Percentiles rank a stretch among this genome's conserved stretches.
Conservation (phyloP, 2,113 vertebrate species). For the Cyprinodon tularosa region DNA sequence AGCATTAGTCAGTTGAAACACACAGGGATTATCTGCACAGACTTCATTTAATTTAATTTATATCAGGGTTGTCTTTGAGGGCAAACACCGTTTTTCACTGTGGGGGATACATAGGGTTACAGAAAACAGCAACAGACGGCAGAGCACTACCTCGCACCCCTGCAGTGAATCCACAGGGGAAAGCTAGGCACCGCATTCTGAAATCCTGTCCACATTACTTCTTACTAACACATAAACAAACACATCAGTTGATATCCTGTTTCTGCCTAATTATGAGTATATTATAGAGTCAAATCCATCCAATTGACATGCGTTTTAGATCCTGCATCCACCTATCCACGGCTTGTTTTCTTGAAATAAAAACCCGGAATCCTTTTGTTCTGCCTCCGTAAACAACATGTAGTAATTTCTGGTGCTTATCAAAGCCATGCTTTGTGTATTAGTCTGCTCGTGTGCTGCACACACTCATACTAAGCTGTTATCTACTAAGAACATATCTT, state of each 20-base stretch:
- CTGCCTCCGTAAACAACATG: slow-evolving; percentile 70
- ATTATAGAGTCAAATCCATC: slow-evolving; percentile 59
- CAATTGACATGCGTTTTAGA: slow-evolving; percentile 60
- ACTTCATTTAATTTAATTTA: slow-evolving; percentile 84
- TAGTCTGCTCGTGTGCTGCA: slow-evolving; percentile 36
- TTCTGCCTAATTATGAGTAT: slow-evolving; percentile 48
- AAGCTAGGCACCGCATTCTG: slow-evolving; percentile 32
- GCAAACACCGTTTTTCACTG: slow-evolving; percentile 73
- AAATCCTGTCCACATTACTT: slow-evolving; percentile 14
- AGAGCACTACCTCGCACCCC: slow-evolving; percentile 36
- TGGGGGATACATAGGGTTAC: slow-evolving; percentile 56
- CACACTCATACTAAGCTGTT: slow-evolving; percentile 61
- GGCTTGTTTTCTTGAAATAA: slow-evolving; percentile 70
- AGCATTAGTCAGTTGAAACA: slow-evolving; percentile 71
- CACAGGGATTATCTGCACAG: slow-evolving; percentile 77
- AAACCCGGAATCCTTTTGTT: slow-evolving; percentile 77
- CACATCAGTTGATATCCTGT: slow-evolving; percentile 26
- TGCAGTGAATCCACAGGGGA: slow-evolving; percentile 42
- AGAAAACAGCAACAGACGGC: slow-evolving; percentile 76
- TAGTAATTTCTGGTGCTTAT: slow-evolving; percentile 72
- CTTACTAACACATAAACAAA: slow-evolving; percentile 27
- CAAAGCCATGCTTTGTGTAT: slow-evolving; percentile 48
- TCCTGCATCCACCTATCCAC: slow-evolving; percentile 55
- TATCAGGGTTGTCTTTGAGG: slow-evolving; percentile 75
- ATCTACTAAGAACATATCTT: slow-evolving; percentile 74